These are phyloP conservation scores for Uria aalge DNA, from an alignment of 2,113 vertebrate genomes.

Conservation along the genomic window DNA sequence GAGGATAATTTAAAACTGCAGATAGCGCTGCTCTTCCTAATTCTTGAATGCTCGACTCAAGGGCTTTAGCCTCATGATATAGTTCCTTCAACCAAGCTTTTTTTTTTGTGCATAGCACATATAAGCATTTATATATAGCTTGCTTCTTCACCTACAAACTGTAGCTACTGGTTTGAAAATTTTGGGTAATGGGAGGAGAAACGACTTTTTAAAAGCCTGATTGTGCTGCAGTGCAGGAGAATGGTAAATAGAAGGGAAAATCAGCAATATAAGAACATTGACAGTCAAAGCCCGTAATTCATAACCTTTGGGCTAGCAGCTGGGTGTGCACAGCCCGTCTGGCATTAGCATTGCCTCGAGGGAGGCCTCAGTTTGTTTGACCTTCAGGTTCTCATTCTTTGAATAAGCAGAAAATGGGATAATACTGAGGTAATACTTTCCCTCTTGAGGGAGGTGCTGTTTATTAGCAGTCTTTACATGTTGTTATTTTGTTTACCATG, in stretches of 20 bases:
- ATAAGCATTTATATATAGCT: neutral
- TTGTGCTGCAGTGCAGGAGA: neutral
- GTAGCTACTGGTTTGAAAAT: neutral
- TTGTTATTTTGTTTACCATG: conserved; percentile 22
- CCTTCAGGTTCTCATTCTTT: neutral
- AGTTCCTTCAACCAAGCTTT: neutral
- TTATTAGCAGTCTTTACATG: neutral
- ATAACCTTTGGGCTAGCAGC: neutral
- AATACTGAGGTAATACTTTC: neutral
- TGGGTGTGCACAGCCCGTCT: neutral
- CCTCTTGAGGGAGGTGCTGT: neutral
- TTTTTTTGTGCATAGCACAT: neutral
- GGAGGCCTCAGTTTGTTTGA: neutral
- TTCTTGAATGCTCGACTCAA: neutral
- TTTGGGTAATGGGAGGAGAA: neutral
- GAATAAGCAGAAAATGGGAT: conserved; percentile 23
- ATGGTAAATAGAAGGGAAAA: neutral
- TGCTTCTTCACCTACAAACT: neutral
- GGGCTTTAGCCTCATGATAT: neutral
- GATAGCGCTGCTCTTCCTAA: neutral
- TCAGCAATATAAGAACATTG: neutral
- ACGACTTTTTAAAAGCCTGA: neutral
- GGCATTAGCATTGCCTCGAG: neutral
- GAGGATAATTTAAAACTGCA: neutral
- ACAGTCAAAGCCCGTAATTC: neutral